Percentiles rank a stretch among this genome's conserved stretches.
Conservation (phyloP, 2,888 invertebrate genomes). For the Leptinotarsa rubiginosa region DNA sequence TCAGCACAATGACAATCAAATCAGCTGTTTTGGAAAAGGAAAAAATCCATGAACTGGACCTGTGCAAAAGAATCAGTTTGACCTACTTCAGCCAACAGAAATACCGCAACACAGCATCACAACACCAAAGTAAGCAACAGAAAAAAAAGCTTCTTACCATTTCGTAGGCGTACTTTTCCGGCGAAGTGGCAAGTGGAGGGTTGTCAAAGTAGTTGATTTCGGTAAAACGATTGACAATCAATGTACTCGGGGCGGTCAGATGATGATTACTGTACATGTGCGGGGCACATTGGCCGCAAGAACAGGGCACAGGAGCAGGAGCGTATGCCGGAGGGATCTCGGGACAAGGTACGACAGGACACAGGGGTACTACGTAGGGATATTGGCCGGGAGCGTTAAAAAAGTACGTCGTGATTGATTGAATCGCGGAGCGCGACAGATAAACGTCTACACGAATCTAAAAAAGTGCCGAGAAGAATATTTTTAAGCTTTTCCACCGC, state of each 20-base stretch:
- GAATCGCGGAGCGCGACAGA: conserved; percentile 28
- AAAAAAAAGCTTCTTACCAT: conserved; percentile 59
- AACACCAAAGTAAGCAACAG: conserved; percentile 32
- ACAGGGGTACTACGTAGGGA: conserved; percentile 67
- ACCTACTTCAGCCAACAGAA: not conserved
- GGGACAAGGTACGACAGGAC: conserved; percentile 63
- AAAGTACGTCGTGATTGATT: conserved; percentile 67
- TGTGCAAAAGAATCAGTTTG: not conserved
- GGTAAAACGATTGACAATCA: conserved; percentile 67
- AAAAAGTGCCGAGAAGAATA: conserved; percentile 1
- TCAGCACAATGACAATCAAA: too few relatives aligned
- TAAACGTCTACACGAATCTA: conserved; percentile 28
- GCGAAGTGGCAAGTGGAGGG: conserved; percentile 54
- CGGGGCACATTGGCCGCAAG: conserved; percentile 71
- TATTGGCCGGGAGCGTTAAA: conserved; percentile 66
- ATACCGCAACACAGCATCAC: conserved; percentile 30
- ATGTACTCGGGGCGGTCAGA: conserved; percentile 60
- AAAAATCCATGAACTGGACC: not conserved
- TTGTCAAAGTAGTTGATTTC: conserved; percentile 68
- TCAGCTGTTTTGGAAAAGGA: too few relatives aligned
- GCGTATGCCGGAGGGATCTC: conserved; percentile 63
- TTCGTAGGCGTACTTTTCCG: conserved; percentile 64
- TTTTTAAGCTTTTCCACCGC: not conserved
- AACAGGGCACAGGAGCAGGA: conserved; percentile 68
- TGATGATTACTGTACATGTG: conserved; percentile 64